A percentile compares a stretch with the other conserved stretches of the same genome.
phyloP scores from a whole-genome alignment of 2,797 vertebrate genomes.

The Alfaro cultratus region DNA sequence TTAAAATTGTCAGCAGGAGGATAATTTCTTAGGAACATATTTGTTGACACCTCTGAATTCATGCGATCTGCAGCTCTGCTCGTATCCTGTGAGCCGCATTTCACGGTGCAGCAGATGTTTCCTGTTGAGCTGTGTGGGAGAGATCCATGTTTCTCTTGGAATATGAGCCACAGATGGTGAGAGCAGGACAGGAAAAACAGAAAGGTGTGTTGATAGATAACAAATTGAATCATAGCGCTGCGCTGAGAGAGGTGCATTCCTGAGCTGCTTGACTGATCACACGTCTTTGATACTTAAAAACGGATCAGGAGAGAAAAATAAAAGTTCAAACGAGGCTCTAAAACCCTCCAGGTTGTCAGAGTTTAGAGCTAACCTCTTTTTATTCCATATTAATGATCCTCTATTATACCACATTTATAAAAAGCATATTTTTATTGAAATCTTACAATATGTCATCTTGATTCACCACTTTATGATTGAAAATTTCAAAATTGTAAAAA shows the following conservation, averaged over 20 bases:
- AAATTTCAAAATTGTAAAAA: neutral
- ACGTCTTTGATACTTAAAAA: conserved; percentile 18
- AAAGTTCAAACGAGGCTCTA: neutral
- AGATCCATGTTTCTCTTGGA: conserved; percentile 62
- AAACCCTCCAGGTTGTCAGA: neutral
- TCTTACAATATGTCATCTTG: neutral
- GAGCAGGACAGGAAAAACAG: conserved; percentile 49
- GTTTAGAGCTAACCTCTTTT: neutral
- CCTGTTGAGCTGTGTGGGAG: conserved; percentile 65
- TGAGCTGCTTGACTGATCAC: conserved; percentile 38
- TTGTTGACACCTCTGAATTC: conserved; percentile 57
- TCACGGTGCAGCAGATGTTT: conserved; percentile 72
- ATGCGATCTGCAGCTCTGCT: conserved; percentile 17
- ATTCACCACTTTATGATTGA: neutral
- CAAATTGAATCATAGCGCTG: conserved; percentile 28
- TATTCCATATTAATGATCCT: neutral
- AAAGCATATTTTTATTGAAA: neutral
- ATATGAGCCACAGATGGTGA: conserved; percentile 56
- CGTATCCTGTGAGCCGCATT: conserved; percentile 46
- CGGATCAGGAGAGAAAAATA: neutral
- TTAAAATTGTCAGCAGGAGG: neutral
- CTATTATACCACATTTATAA: neutral
- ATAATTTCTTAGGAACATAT: conserved; percentile 2
- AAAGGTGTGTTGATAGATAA: conserved; percentile 65
- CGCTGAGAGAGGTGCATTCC: conserved; percentile 22